phyloP scores from a whole-genome alignment of 1,140 invertebrate genomes.

The Drosophila sucinea region DNA sequence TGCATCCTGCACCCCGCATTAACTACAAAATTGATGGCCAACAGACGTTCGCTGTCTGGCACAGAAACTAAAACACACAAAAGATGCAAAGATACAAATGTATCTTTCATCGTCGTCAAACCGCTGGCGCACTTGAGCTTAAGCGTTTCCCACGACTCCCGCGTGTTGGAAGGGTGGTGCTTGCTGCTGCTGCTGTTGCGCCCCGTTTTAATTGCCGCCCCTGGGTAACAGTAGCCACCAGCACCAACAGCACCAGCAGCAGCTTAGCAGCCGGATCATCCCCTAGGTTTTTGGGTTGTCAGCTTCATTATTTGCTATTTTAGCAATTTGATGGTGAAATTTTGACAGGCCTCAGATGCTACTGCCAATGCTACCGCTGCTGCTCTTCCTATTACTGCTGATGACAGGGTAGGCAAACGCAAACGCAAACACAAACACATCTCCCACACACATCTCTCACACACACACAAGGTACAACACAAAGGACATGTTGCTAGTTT shows the following conservation, averaged over 20 bases:
- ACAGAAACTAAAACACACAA: slow-evolving; percentile 37
- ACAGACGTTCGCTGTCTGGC: slow-evolving; percentile 73
- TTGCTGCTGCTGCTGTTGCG: slow-evolving; percentile 30
- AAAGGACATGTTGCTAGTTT: slow-evolving; percentile 52
- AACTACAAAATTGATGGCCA: slow-evolving; percentile 72
- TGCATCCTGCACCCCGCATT: slow-evolving; percentile 32
- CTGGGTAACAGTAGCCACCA: slow-evolving; percentile 36
- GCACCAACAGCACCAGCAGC: slow-evolving; percentile 1
- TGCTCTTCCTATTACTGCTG: slow-evolving; percentile 28
- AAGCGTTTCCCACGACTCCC: slow-evolving; percentile 62
- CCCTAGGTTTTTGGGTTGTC: slow-evolving; percentile 61
- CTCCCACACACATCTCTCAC: slow-evolving; percentile 17
- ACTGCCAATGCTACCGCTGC: slow-evolving; percentile 44
- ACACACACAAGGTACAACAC: slow-evolving; percentile 10
- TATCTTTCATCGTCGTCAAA: slow-evolving; percentile 71
- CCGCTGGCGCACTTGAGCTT: slow-evolving; percentile 60
- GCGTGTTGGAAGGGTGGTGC: slow-evolving; percentile 65
- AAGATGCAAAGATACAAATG: slow-evolving; percentile 55
- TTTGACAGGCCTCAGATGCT: slow-evolving; percentile 47
- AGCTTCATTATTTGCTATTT: slow-evolving; percentile 81
- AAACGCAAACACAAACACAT: slow-evolving; percentile 36
- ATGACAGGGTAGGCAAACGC: slow-evolving; percentile 32
- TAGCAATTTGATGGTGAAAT: slow-evolving; percentile 80
- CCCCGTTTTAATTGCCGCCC: slow-evolving; percentile 76
- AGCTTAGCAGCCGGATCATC: slow-evolving; percentile 74